Evolutionary conservation across 2,888 invertebrate genomes (phyloP), one percentile per base, ranked within the genome.

Genomic region (Coleophora deauratella): DNA sequence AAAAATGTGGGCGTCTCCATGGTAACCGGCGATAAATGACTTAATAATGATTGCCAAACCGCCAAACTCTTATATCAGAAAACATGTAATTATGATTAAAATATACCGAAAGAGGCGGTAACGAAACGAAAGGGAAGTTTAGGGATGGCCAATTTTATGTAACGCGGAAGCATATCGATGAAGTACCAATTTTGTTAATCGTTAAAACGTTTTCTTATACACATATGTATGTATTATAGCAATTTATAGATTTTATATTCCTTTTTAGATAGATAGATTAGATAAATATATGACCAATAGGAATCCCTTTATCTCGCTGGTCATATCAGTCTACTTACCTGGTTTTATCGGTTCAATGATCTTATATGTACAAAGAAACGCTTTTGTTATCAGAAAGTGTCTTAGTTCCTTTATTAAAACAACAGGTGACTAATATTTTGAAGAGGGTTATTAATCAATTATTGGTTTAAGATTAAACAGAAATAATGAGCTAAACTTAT

Each of bases 71-170:
- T 68, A 68, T 74, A 75, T 74, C 69, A 64, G 64, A 66, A 78
- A 81, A 78, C 78, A 71, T 75, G 57, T 72, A 74, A 80, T 82
- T 79, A 80, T 60, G 58, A 55, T 67, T 71, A 67, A 62, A 66
- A 66, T 65, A 55, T 54, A 49, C 59, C 46, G 45, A 60, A 60
- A 56, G 55, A 55, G 51, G 55, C 50, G 54, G 49, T 35, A 49
- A 54, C 21, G 21, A n/a, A n/a, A n/a, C n/a, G n/a, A 54, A 46
- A 44, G 44, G 44, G 48, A 37, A 30, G n/a, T 34, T 42, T 55
- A 64, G 57, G 41, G 61, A 41, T 54, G 61, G 27, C 12, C 13
- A 13, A 1, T 11, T 11, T 27, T 27, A 14, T 7, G 3, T 7
- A 27, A 14, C 13, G 15, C 14, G 14, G n/a, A 40, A 43, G 35